Evolutionary conservation across 2,888 invertebrate species (phyloP), one percentile per base, ranked within the genome.

Genomic region (Sphaerophoria taeniata): DNA sequence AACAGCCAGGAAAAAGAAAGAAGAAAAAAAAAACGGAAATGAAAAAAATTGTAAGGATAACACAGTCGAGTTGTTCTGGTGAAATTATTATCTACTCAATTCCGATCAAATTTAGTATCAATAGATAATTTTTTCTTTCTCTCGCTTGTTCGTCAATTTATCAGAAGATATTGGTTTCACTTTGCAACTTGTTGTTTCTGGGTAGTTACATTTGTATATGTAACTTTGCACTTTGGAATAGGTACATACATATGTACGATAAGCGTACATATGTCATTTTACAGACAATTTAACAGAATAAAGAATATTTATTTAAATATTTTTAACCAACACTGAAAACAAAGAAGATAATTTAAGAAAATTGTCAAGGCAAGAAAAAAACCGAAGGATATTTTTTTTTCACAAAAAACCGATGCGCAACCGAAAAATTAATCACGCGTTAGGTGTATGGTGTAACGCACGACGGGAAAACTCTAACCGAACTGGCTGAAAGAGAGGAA

Each of bases 381-480:
- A 33, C 51, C 60, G 14, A 51, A 53, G 39, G 39, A 61, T 43
- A 7, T 39, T 65, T 51, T 75, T 75, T 74, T 76, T 81, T 76
- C 81, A 81, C 36, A 85, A 81, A 85, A 85, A 85, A 85, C 85
- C 81, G 85, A 85, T 85, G 81, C 81, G 81, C 85, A 81, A 85
- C 85, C 76, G 81, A 81, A 81, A 81, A 81, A 73, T 31, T 81
- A 85, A 85, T 61, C 85, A 81, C 76, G 76, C 81, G 76, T 49
- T 73, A 69, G 51, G 58, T 81, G 53, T 76, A 61, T 70, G 63
- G 72, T 81, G 85, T 85, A 85, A 85, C 85, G 85, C 76, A 85
- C 76, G 73, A 77, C 85, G 81, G 80, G 76, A 85, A 73, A 81
- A 81, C 85, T 85, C 81, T 63, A 85, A 85, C 85, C 85, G 76